These are phyloP conservation scores for Rhinichthys klamathensis DNA, from an alignment of 2,113 vertebrate genomes.

Conservation along the genomic window DNA sequence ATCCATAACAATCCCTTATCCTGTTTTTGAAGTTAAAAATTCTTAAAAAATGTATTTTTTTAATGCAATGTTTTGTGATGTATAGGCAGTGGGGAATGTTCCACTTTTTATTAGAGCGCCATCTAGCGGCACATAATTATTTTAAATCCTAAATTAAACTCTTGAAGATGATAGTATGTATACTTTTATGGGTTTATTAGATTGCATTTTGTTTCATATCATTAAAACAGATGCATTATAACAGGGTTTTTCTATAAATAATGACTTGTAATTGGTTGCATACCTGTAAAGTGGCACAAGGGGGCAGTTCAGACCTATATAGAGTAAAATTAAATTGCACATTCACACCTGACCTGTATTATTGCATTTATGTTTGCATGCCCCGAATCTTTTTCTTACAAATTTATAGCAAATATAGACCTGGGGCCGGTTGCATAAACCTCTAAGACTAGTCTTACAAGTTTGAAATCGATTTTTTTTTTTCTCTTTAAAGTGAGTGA, in stretches of 20 bases:
- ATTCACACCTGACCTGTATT: neutral
- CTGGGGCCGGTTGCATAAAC: too few relatives aligned
- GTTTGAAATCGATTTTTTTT: too few relatives aligned
- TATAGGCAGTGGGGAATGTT: neutral
- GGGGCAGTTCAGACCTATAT: neutral
- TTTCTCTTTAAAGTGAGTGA: too few relatives aligned
- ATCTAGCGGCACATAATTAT: neutral
- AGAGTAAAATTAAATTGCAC: neutral
- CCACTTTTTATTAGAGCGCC: neutral
- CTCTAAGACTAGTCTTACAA: too few relatives aligned
- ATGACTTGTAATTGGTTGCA: neutral
- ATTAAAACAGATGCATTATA: neutral
- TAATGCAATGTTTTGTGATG: neutral
- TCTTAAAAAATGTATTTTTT: too few relatives aligned
- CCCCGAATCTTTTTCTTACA: neutral
- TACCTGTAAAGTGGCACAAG: neutral
- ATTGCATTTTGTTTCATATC: neutral
- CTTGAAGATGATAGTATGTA: neutral
- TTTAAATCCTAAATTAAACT: neutral
- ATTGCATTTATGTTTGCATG: neutral
- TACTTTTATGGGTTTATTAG: neutral
- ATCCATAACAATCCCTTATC: neutral
- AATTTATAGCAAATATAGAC: neutral
- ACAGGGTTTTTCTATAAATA: neutral
- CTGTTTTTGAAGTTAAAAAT: neutral